phyloP scores from a whole-genome alignment of 2,888 invertebrate genomes.

The Dione vanillae region DNA sequence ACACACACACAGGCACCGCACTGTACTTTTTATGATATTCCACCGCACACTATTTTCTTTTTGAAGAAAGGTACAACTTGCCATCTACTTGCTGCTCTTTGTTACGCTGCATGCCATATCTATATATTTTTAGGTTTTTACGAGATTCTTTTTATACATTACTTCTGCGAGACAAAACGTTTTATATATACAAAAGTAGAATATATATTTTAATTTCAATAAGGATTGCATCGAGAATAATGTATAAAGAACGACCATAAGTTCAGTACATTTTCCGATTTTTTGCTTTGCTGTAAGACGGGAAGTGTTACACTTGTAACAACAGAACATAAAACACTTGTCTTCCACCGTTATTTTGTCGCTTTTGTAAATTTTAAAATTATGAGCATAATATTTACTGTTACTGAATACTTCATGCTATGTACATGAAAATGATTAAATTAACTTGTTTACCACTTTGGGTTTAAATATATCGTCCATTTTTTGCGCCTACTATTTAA shows the following conservation, averaged over 20 bases:
- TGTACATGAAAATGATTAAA: background rate
- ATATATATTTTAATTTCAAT: background rate
- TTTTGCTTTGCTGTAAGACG: no score
- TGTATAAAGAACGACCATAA: no score
- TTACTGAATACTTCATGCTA: background rate
- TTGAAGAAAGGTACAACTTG: conserved; percentile 53
- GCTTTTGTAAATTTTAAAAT: background rate
- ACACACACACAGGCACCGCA: conserved; percentile 67
- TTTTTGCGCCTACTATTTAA: conserved; percentile 30
- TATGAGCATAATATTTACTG: background rate
- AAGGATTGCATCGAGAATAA: no score
- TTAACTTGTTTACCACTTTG: conserved; percentile 1
- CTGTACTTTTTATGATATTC: conserved; percentile 77
- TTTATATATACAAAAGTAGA: background rate
- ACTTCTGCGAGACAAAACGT: background rate
- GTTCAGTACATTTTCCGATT: no score
- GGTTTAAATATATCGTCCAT: conserved; percentile 7
- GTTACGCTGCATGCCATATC: conserved; percentile 38
- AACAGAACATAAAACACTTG: background rate
- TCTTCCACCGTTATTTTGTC: background rate
- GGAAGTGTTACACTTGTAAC: background rate
- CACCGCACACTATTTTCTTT: conserved; percentile 79
- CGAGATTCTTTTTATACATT: conserved; percentile 9
- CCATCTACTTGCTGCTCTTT: conserved; percentile 41
- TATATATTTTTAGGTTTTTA: conserved; percentile 25